Conservation (phyloP, 2,888 invertebrate species). For the Drosophila histrio region DNA sequence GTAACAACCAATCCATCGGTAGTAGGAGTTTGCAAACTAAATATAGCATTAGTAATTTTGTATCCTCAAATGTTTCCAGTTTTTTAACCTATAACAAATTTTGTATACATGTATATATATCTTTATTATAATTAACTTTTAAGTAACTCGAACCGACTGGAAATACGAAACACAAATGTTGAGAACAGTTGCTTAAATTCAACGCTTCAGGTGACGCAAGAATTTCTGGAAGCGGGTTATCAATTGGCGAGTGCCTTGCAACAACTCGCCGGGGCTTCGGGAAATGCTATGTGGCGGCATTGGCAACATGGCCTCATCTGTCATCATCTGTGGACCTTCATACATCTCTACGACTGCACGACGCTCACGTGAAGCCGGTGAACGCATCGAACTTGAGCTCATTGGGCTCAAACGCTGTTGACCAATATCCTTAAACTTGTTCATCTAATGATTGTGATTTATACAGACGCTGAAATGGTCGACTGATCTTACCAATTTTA, state of each 20-base stretch:
- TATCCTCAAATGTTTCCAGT: too few relatives aligned
- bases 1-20: too few relatives aligned
- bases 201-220: slow-evolving; percentile 9
- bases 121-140: background rate
- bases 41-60: too few relatives aligned
- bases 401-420: background rate
- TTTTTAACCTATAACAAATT: too few relatives aligned
- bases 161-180: background rate
- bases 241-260: background rate
- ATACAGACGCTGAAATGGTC: background rate
- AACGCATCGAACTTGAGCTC: background rate
- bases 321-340: slow-evolving; percentile 5
- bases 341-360: slow-evolving; percentile 38
- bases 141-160: background rate
- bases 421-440: slow-evolving; percentile 7
- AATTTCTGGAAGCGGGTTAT: slow-evolving; percentile 14
- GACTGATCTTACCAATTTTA: background rate
- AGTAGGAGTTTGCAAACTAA: too few relatives aligned
- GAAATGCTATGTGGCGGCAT: slow-evolving; percentile 39
- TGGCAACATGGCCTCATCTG: slow-evolving; percentile 41
- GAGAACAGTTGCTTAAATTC: background rate
- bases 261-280: background rate
- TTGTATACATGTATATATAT: background rate
- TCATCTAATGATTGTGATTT: background rate
- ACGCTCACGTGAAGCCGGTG: slow-evolving; percentile 6